Base-by-base conservation (phyloP, 2,888 invertebrate species). In the Epistrophe grossulariae region DNA sequence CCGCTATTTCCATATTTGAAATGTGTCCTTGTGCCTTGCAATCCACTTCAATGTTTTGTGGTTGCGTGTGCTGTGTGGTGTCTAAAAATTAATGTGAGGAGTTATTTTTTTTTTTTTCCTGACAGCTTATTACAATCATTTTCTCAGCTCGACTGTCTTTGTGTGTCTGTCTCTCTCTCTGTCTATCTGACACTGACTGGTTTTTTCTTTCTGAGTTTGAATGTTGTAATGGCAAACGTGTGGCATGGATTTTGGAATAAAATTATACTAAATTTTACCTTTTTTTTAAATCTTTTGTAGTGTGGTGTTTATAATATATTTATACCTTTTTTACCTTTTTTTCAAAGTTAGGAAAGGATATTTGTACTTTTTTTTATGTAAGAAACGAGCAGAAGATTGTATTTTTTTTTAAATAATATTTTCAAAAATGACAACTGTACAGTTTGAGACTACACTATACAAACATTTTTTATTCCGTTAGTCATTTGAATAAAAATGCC, bases 71-170 rank as follows among this genome's bases (percentile, higher is more conserved):
- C 4, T 10, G 10, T 24, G 52, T n/a, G 62, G 31, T 64, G 40
- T 55, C 70, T 73, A 73, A 77, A 78, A 78, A 81, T 81, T 85
- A 85, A 85, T 85, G 73, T 64, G 60, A 74, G 73, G 78, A 70
- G 81, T 85, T n/a, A n/a, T n/a, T n/a, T 24, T 24, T 24, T 24
- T 24, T 79, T 85, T 81, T 60, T 70, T 60, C 70, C 71, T 78
- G 85, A 82, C 81, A 85, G 81, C 78, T 85, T 81, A 85, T 81
- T 85, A 81, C 71, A 85, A 85, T 81, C 80, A 80, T 78, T 74
- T 74, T 79, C 68, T 50, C 55, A 19, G 40, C 35, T 77, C 52
- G 24, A 24, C 35, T 64, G 45, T 70, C 10, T 43, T 19, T 24
- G 17, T 48, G 13, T 9, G 31, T 40, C 2, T 40, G 35, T 40